A percentile compares a stretch with the other conserved stretches of the same genome.
Evolutionary conservation across 2,113 vertebrate genomes (phyloP).

Genomic region (Takifugu bimaculatus): DNA sequence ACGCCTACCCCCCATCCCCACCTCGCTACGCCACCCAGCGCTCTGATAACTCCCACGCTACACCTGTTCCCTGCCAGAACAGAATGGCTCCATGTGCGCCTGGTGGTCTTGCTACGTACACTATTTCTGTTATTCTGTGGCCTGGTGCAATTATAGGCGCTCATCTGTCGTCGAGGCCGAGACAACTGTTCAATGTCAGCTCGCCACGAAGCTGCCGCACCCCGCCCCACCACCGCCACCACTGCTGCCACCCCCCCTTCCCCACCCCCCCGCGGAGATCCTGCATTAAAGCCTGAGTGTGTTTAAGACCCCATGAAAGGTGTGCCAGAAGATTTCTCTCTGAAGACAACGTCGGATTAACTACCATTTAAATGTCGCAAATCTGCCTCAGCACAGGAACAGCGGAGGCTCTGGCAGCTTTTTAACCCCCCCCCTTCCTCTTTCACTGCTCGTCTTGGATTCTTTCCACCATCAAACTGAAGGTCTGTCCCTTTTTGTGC

Average conservation of each 20-base stretch:
- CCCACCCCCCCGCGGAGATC: no score
- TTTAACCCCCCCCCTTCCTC: conserved; percentile 6
- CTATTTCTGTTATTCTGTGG: conserved; percentile 45
- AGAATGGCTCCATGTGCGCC: conserved; percentile 61
- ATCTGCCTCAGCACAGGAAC: conserved; percentile 32
- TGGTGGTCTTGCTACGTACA: conserved; percentile 50
- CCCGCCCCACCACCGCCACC: no score
- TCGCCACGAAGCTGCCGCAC: conserved; percentile 16
- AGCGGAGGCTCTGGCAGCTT: conserved; percentile 28
- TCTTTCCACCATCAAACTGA: conserved; percentile 23
- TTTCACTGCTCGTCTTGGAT: neutral
- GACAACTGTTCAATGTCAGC: conserved; percentile 59
- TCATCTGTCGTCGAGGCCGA: conserved; percentile 58
- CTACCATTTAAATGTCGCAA: conserved; percentile 48
- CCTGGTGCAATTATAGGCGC: conserved; percentile 57
- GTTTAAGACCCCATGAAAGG: conserved; percentile 42
- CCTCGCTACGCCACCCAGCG: conserved; percentile 46
- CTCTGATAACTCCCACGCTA: conserved; percentile 66
- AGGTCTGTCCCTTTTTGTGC: conserved; percentile 29
- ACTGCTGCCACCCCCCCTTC: no score
- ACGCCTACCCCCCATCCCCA: conserved; percentile 16
- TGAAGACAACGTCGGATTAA: conserved; percentile 48
- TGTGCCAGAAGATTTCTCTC: conserved; percentile 31
- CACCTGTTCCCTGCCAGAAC: conserved; percentile 70
- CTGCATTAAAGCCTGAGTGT: conserved; percentile 22